Percentiles rank a stretch among this genome's conserved stretches.
phyloP scores from a whole-genome alignment of 2,888 invertebrate genomes.

The Eutolmus rufibarbis region DNA sequence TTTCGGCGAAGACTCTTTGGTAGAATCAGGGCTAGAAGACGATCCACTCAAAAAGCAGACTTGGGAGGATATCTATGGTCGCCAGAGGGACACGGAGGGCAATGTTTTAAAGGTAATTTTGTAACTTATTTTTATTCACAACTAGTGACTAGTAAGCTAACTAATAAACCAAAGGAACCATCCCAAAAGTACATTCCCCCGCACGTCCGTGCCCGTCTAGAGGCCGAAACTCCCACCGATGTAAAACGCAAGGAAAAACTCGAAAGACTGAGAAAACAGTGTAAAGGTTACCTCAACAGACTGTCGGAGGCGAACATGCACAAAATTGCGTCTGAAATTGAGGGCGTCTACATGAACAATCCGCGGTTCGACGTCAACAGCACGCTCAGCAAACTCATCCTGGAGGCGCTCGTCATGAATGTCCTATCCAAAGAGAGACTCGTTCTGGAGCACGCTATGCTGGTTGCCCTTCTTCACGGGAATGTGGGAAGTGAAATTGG shows the following conservation, averaged over 20 bases:
- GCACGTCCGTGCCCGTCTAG: slow-evolving; percentile 70
- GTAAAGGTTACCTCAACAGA: slow-evolving; percentile 88
- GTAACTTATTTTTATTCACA: too few relatives aligned
- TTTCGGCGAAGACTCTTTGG: neutral
- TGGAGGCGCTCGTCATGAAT: slow-evolving; percentile 72
- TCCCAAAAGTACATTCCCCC: slow-evolving; percentile 82
- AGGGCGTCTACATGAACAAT: slow-evolving; percentile 78
- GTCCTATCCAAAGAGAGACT: slow-evolving; percentile 75
- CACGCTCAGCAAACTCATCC: slow-evolving; percentile 73
- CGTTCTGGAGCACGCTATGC: slow-evolving; percentile 82
- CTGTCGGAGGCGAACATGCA: slow-evolving; percentile 88
- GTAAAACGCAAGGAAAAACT: slow-evolving; percentile 67
- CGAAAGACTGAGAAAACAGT: slow-evolving; percentile 74
- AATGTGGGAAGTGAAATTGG: slow-evolving; percentile 92
- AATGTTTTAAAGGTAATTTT: slow-evolving; percentile 71
- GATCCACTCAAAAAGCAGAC: slow-evolving; percentile 13
- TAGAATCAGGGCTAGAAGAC: slow-evolving; percentile 45
- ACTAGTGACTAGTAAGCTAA: too few relatives aligned
- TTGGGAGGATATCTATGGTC: slow-evolving; percentile 95
- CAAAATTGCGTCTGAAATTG: slow-evolving; percentile 79
- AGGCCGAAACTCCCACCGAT: slow-evolving; percentile 44
- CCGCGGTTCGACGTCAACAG: slow-evolving; percentile 86
- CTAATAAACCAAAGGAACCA: slow-evolving; percentile 56
- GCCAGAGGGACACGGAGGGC: slow-evolving; percentile 81
- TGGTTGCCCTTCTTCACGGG: slow-evolving; percentile 85